Conservation (phyloP, 2,113 vertebrate genomes). For the Donacobius atricapilla region DNA sequence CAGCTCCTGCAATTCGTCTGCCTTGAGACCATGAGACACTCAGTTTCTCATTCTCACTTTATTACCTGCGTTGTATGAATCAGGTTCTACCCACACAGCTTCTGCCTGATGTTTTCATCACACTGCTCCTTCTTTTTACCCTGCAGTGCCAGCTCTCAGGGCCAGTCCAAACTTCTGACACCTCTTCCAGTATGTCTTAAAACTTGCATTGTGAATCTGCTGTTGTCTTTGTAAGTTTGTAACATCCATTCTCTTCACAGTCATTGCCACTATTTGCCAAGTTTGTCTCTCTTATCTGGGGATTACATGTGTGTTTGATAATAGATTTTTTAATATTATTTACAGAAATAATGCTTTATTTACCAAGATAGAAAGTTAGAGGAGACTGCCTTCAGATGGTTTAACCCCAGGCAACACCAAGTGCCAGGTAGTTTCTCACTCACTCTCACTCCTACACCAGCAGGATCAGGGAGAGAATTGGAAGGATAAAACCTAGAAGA, state of each 20-base stretch:
- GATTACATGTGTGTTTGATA: neutral
- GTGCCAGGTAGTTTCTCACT: neutral
- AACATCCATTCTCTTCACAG: neutral
- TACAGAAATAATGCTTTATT: neutral
- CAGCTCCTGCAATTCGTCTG: neutral
- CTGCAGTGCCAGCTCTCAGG: neutral
- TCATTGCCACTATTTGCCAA: neutral
- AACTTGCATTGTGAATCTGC: neutral
- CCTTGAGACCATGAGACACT: neutral
- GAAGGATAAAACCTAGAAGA: neutral
- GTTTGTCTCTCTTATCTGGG: neutral
- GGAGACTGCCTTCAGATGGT: neutral
- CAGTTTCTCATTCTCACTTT: neutral
- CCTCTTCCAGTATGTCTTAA: neutral
- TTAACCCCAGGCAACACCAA: neutral
- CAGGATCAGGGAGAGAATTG: neutral
- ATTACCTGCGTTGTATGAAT: neutral
- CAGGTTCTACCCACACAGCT: neutral
- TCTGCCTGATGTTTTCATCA: neutral
- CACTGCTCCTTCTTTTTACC: neutral
- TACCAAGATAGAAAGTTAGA: neutral
- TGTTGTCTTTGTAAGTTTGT: neutral
- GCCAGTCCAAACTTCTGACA: neutral
- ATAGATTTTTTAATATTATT: neutral
- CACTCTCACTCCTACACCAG: neutral